Conservation (phyloP, 2,888 invertebrate genomes). For the Napeogenes sylphis region DNA sequence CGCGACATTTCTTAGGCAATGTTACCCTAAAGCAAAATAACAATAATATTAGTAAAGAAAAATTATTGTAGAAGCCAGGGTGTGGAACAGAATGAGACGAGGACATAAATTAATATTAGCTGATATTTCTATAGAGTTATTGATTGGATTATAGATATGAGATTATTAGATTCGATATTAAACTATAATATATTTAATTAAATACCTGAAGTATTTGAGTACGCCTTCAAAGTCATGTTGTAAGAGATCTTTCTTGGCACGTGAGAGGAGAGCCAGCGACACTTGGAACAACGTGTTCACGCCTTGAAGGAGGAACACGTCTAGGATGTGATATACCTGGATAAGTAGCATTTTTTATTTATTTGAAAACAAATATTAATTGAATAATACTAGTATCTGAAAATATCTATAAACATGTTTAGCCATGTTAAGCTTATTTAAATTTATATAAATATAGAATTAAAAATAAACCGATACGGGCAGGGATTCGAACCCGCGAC, state of each 20-base stretch:
- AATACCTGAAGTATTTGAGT: slow-evolving; percentile 94
- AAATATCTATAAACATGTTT: too few relatives aligned
- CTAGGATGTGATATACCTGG: slow-evolving; percentile 95
- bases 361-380: too few relatives aligned
- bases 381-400: too few relatives aligned
- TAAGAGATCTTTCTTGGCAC: slow-evolving; percentile 93
- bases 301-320: slow-evolving; percentile 96
- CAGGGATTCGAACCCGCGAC: too few relatives aligned
- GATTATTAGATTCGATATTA: not conserved
- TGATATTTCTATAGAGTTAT: not conserved
- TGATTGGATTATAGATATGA: not conserved
- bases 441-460: too few relatives aligned
- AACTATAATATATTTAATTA: slow-evolving; percentile 12
- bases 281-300: slow-evolving; percentile 97
- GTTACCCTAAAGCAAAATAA: slow-evolving; percentile 79
- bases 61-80: not conserved
- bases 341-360: slow-evolving; percentile 10
- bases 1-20: slow-evolving; percentile 96
- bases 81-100: too few relatives aligned
- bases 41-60: not conserved
- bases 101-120: too few relatives aligned
- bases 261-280: slow-evolving; percentile 93
- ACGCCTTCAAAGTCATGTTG: slow-evolving; percentile 98
- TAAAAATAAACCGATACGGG: too few relatives aligned
- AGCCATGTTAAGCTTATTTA: too few relatives aligned